Conservation (phyloP, 1,140 invertebrate species). For the Bombus cullumanus region DNA sequence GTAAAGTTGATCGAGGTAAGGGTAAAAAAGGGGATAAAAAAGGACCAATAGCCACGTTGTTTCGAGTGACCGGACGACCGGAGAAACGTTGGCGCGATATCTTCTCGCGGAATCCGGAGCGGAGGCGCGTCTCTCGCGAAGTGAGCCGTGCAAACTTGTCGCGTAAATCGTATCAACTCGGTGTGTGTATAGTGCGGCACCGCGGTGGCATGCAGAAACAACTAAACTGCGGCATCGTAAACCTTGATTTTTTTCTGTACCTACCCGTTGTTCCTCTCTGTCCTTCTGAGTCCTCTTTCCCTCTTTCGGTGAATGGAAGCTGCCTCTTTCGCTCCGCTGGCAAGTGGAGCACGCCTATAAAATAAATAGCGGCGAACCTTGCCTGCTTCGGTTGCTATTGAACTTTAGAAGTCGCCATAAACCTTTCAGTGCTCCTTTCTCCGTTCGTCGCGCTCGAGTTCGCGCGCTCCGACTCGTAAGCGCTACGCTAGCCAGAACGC, state of each 20-base stretch:
- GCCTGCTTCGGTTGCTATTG: conserved; percentile 60
- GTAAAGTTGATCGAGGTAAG: conserved; percentile 3
- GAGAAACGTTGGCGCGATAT: conserved; percentile 8
- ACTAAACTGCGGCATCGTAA: conserved; percentile 42
- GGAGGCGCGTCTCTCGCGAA: conserved; percentile 26
- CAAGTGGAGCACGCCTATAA: conserved; percentile 67
- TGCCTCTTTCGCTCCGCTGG: conserved; percentile 12
- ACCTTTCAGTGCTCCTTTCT: conserved; percentile 48
- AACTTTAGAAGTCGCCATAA: conserved; percentile 63
- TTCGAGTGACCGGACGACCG: not conserved
- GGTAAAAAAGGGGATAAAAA: not conserved
- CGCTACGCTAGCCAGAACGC: not conserved
- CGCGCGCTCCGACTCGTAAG: not conserved
- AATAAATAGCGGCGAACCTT: conserved; percentile 65
- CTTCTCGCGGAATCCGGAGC: conserved; percentile 26
- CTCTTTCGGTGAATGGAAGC: conserved; percentile 43
- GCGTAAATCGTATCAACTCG: conserved; percentile 44
- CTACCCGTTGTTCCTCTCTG: not conserved
- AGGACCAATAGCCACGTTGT: conserved; percentile 4
- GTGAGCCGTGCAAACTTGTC: conserved; percentile 61
- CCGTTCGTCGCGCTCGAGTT: conserved; percentile 20
- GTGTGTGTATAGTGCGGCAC: not conserved
- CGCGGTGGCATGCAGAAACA: conserved; percentile 34
- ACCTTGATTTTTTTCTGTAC: conserved; percentile 43
- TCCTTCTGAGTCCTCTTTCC: not conserved